Conservation (phyloP, 2,797 vertebrate species). For the Lepus townsendii region DNA sequence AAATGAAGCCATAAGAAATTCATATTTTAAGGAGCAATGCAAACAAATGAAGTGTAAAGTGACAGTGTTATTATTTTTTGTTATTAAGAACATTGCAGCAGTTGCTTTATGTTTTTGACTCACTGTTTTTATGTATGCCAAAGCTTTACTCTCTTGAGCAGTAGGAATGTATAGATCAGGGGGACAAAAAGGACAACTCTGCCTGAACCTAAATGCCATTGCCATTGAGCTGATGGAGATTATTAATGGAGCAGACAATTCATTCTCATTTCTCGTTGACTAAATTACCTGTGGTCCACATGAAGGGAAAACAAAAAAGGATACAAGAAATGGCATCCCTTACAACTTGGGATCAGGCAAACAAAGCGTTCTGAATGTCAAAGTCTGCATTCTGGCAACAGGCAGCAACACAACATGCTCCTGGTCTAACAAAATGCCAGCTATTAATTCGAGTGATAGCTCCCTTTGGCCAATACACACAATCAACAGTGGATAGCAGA, state of each 20-base stretch:
- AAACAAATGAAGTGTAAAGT: slow-evolving; percentile 75
- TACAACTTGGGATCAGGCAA: not conserved
- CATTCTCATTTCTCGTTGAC: slow-evolving; percentile 37
- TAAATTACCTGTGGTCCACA: slow-evolving; percentile 36
- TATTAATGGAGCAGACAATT: slow-evolving; percentile 13
- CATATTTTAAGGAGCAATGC: slow-evolving; percentile 76
- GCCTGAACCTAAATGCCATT: slow-evolving; percentile 52
- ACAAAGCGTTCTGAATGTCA: slow-evolving; percentile 20
- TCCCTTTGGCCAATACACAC: not conserved
- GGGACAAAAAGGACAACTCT: slow-evolving; percentile 22
- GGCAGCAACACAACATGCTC: not conserved
- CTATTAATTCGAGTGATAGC: slow-evolving; percentile 2
- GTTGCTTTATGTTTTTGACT: slow-evolving; percentile 49
- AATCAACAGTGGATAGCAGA: not conserved
- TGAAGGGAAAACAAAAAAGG: not conserved
- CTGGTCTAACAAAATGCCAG: not conserved
- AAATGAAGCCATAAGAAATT: slow-evolving; percentile 76
- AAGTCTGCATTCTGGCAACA: not conserved
- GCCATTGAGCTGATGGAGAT: not conserved
- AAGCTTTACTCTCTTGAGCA: slow-evolving; percentile 24
- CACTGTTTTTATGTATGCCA: slow-evolving; percentile 38
- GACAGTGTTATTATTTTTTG: slow-evolving; percentile 71
- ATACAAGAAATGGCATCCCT: not conserved
- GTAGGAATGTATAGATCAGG: not conserved
- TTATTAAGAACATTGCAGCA: slow-evolving; percentile 66